A percentile compares a stretch with the other conserved stretches of the same genome.
Evolutionary conservation across 1,140 invertebrate genomes (phyloP).

Genomic region (Calosoma granatense): DNA sequence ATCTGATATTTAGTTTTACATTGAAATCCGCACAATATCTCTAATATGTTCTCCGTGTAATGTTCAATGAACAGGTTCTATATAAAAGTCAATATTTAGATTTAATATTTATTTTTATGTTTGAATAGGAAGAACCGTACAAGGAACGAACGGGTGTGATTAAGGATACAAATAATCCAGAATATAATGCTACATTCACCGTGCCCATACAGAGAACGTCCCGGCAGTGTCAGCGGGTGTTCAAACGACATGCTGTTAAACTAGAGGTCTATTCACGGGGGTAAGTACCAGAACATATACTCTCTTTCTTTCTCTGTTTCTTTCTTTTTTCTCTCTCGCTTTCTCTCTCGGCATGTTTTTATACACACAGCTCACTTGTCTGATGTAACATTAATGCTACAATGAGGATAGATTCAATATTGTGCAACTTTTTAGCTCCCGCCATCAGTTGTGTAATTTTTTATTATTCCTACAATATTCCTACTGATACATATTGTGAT

Average conservation of each 20-base stretch:
- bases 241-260: constrained; percentile 82
- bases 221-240: constrained; percentile 67
- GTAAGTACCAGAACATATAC: no score
- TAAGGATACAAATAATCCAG: constrained; percentile 80
- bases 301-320: constrained; percentile 5
- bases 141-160: constrained; percentile 65
- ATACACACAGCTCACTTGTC: no score
- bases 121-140: constrained; percentile 68
- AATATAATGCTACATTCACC: constrained; percentile 70
- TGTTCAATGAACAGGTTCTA: no score
- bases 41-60: neutral
- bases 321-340: constrained; percentile 14
- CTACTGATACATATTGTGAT: no score
- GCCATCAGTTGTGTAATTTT: constrained; percentile 11
- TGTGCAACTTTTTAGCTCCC: no score
- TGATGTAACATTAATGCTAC: no score
- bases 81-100: constrained; percentile 1
- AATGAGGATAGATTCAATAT: no score
- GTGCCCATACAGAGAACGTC: constrained; percentile 71
- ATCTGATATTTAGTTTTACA: constrained; percentile 1
- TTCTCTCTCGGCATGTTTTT: no score
- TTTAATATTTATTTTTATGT: constrained; percentile 13
- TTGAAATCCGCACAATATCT: no score
- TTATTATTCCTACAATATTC: constrained; percentile 7
- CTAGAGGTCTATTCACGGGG: constrained; percentile 88